Evolutionary conservation across 1,140 invertebrate genomes (phyloP).

Genomic region (Zaprionus ghesquierei): DNA sequence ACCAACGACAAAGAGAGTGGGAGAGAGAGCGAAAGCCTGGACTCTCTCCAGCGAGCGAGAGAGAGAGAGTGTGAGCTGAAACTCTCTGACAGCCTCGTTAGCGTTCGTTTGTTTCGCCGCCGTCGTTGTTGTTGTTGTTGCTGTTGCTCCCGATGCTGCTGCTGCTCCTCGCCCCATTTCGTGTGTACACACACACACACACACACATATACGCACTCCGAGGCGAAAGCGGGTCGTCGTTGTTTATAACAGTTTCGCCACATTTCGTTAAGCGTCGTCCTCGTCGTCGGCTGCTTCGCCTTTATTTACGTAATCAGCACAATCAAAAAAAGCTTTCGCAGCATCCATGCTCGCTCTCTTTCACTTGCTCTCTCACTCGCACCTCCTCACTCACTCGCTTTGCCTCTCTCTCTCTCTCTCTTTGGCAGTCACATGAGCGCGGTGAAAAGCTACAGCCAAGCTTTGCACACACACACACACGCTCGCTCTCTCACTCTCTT

Average conservation of each 20-base stretch:
- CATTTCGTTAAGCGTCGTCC: background rate
- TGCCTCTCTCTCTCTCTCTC: constrained; percentile 11
- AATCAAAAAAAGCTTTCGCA: constrained; percentile 66
- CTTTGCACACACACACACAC: background rate
- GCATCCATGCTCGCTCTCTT: constrained; percentile 35
- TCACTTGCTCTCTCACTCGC: constrained; percentile 9
- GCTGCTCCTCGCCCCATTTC: constrained; percentile 57
- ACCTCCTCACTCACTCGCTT: constrained; percentile 3
- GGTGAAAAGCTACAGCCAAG: constrained; percentile 64
- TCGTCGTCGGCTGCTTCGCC: constrained; percentile 57
- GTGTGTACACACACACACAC: constrained; percentile 33
- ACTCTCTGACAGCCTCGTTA: constrained; percentile 46
- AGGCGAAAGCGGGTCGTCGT: constrained; percentile 24
- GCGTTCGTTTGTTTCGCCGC: constrained; percentile 26
- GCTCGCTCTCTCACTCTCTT: constrained; percentile 13
- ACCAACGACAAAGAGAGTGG: background rate
- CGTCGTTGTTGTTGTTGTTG: constrained; percentile 13
- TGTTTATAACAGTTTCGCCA: background rate
- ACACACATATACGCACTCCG: constrained; percentile 9
- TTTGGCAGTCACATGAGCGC: constrained; percentile 66
- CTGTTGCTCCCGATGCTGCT: constrained; percentile 23
- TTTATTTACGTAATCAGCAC: constrained; percentile 80
- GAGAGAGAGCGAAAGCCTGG: background rate
- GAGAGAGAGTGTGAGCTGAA: background rate
- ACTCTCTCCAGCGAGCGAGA: constrained; percentile 5